A percentile compares a stretch with the other conserved stretches of the same genome.
These are phyloP conservation scores for Cydia pomonella DNA, from an alignment of 1,140 invertebrate genomes.

Conservation along the genomic window DNA sequence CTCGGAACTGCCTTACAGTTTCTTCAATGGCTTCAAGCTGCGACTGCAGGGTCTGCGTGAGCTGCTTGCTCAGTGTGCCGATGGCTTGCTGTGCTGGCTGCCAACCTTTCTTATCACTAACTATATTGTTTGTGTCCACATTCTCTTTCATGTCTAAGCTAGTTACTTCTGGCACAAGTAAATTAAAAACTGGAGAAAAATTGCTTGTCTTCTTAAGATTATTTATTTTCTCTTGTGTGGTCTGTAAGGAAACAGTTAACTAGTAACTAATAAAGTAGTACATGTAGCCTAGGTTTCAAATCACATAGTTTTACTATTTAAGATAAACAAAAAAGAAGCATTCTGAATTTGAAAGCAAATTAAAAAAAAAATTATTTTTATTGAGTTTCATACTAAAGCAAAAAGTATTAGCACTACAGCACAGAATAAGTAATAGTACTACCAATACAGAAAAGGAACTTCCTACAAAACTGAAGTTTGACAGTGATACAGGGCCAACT, in stretches of 20 bases:
- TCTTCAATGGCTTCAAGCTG: constrained; percentile 74
- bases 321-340: neutral
- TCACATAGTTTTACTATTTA: neutral
- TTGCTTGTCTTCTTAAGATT: constrained; percentile 68
- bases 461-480: too few relatives aligned
- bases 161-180: constrained; percentile 69
- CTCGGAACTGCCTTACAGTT: constrained; percentile 73
- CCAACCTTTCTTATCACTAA: constrained; percentile 54
- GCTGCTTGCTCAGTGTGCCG: constrained; percentile 67
- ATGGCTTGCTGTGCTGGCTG: constrained; percentile 58
- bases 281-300: neutral
- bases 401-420: too few relatives aligned
- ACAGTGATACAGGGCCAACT: too few relatives aligned
- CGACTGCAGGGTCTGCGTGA: constrained; percentile 67
- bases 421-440: too few relatives aligned
- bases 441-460: too few relatives aligned
- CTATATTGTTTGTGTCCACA: constrained; percentile 68
- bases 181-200: constrained; percentile 74
- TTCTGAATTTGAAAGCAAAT: too few relatives aligned
- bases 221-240: constrained; percentile 62
- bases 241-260: constrained; percentile 58
- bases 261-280: constrained; percentile 6
- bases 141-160: constrained; percentile 75
- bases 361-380: neutral
- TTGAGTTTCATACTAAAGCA: neutral